phyloP scores from a whole-genome alignment of 2,888 invertebrate species.

The Carpatolechia fugitivella region DNA sequence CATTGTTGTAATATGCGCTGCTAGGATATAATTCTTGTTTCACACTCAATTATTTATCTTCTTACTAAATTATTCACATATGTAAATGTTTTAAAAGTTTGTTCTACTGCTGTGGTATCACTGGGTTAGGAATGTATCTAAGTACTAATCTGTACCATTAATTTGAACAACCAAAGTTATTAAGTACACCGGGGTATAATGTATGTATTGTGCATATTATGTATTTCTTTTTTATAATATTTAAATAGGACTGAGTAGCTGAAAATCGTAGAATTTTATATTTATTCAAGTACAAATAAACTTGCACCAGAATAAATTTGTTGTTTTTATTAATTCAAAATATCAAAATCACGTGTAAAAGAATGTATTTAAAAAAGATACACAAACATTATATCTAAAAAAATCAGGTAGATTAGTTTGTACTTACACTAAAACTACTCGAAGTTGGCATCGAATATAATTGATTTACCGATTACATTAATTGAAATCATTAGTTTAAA shows the following conservation, averaged over 20 bases:
- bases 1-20: not conserved
- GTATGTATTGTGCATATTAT: slow-evolving; percentile 1
- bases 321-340: not conserved
- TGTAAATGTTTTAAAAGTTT: too few species aligned
- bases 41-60: not conserved
- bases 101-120: too few species aligned
- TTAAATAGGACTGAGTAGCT: slow-evolving; percentile 16
- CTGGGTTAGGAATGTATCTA: too few species aligned
- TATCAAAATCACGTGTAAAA: not conserved
- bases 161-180: too few species aligned
- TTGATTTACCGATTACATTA: not conserved
- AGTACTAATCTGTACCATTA: too few species aligned
- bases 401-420: slow-evolving; percentile 37
- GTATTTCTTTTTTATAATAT: not conserved
- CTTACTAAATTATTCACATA: too few species aligned
- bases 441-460: slow-evolving; percentile 45
- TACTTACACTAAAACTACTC: slow-evolving; percentile 27
- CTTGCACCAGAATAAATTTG: slow-evolving; percentile 24
- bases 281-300: slow-evolving; percentile 38
- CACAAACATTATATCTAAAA: slow-evolving; percentile 40
- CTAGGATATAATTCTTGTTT: not conserved
- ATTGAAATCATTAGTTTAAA: not conserved
- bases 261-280: slow-evolving; percentile 31
- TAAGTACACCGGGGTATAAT: not conserved
- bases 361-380: slow-evolving; percentile 30